Percentiles rank a stretch among this genome's conserved stretches.
phyloP scores from a whole-genome alignment of 1,140 invertebrate genomes.

The Hypsibius dujardini region DNA sequence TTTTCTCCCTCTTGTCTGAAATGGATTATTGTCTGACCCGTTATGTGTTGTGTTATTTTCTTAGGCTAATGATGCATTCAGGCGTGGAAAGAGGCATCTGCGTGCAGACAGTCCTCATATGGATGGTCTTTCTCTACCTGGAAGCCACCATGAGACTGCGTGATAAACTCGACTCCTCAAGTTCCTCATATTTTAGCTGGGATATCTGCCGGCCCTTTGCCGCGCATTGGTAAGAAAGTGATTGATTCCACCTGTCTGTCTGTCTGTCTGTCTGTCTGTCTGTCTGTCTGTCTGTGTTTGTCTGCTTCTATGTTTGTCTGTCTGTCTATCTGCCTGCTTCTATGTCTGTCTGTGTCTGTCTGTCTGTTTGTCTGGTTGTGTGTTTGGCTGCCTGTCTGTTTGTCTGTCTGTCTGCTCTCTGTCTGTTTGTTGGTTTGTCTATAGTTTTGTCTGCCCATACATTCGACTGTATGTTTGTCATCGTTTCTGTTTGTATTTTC shows the following conservation, averaged over 20 bases:
- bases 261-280: no score
- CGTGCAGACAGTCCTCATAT: constrained; percentile 78
- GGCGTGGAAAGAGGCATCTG: constrained; percentile 66
- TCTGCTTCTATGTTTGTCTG: no score
- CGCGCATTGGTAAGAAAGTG: constrained; percentile 65
- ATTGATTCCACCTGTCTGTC: constrained; percentile 17
- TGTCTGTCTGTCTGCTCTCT: no score
- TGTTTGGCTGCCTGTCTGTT: no score
- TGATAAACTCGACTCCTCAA: constrained; percentile 44
- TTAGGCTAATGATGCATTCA: constrained; percentile 17
- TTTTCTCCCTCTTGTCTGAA: constrained; percentile 12
- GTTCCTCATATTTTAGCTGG: constrained; percentile 56
- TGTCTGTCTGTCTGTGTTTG: no score
- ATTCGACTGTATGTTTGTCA: no score
- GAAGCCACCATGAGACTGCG: constrained; percentile 72
- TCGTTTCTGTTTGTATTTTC: no score
- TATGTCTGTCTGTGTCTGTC: no score
- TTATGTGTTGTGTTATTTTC: constrained; percentile 26
- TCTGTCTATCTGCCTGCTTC: no score
- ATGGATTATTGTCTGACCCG: constrained; percentile 23
- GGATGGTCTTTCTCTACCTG: constrained; percentile 84
- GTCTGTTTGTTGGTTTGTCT: no score
- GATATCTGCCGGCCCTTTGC: constrained; percentile 92
- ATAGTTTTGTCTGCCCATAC: no score
- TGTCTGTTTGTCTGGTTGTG: no score